phyloP scores from a whole-genome alignment of 1,140 invertebrate genomes.

The Panagrolaimus sp. region DNA sequence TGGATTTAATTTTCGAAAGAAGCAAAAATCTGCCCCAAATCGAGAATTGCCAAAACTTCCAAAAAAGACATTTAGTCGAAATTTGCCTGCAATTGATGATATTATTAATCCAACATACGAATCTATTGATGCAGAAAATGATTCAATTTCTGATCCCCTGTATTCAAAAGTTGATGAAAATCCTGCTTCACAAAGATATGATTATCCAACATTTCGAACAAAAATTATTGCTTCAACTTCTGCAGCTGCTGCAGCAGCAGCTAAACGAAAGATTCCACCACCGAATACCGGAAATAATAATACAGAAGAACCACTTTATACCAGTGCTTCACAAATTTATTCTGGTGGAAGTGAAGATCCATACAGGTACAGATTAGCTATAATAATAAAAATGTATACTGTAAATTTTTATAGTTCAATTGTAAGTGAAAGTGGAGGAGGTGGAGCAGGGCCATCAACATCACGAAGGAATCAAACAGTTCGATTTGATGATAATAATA shows the following conservation, averaged over 20 bases:
- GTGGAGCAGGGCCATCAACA: conserved; percentile 5
- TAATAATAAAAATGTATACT: not conserved
- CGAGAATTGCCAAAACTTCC: conserved; percentile 5
- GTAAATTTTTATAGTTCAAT: conserved; percentile 35
- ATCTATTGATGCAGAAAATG: conserved; percentile 15
- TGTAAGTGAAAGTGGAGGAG: conserved; percentile 32
- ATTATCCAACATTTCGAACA: conserved; percentile 20
- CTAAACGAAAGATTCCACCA: not conserved
- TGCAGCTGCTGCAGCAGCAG: not conserved
- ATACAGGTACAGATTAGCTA: conserved; percentile 22
- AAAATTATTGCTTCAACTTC: not conserved
- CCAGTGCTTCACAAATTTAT: conserved; percentile 40
- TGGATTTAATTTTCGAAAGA: not conserved
- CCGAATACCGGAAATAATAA: too few relatives aligned
- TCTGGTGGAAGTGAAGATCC: conserved; percentile 38
- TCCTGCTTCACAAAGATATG: conserved; percentile 9
- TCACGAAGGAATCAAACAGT: too few relatives aligned
- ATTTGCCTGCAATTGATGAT: conserved; percentile 1
- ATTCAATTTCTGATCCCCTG: conserved; percentile 12
- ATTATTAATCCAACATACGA: conserved; percentile 22
- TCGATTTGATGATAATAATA: conserved; percentile 11
- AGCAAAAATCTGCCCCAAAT: not conserved
- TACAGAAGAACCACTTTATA: conserved; percentile 32
- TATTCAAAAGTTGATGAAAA: conserved; percentile 22
- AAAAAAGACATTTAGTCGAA: conserved; percentile 2